Conservation (phyloP, 2,888 invertebrate species). For the Cheilosia variabilis region DNA sequence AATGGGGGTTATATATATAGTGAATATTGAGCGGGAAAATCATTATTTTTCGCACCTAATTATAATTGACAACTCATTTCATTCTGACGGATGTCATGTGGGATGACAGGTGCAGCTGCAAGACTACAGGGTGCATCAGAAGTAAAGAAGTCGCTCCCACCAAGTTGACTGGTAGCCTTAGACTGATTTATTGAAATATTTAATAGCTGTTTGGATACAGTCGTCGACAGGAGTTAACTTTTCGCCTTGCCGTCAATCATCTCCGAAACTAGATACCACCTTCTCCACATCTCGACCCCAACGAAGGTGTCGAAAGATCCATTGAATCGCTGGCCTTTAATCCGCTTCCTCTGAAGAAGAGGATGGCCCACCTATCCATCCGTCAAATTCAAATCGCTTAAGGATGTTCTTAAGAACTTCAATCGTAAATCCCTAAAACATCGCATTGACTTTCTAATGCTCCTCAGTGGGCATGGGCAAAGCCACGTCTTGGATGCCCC, state of each 20-base stretch:
- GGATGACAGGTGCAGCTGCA: too few relatives aligned
- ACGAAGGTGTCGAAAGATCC: slow-evolving; percentile 11
- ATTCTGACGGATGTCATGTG: too few relatives aligned
- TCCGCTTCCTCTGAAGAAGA: not conserved
- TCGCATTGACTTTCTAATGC: slow-evolving; percentile 30
- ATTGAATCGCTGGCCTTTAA: slow-evolving; percentile 8
- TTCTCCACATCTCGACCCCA: not conserved
- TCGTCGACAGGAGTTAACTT: not conserved
- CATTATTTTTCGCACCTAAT: too few relatives aligned
- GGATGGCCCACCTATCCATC: not conserved
- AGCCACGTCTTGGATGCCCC: slow-evolving; percentile 47
- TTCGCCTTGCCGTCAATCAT: not conserved
- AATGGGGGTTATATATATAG: too few relatives aligned
- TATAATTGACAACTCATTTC: too few relatives aligned
- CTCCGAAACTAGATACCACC: not conserved
- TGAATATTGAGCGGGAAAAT: too few relatives aligned
- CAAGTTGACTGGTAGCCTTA: too few relatives aligned
- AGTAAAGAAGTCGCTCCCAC: too few relatives aligned
- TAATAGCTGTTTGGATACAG: too few relatives aligned
- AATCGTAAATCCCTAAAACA: slow-evolving; percentile 31
- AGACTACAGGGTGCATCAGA: too few relatives aligned
- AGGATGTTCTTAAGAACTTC: not conserved
- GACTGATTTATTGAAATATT: too few relatives aligned
- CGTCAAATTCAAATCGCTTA: slow-evolving; percentile 2
- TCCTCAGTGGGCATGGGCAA: slow-evolving; percentile 11